These are phyloP conservation scores for Drosophila lacteicornis DNA, from an alignment of 1,140 invertebrate species.

Conservation along the genomic window DNA sequence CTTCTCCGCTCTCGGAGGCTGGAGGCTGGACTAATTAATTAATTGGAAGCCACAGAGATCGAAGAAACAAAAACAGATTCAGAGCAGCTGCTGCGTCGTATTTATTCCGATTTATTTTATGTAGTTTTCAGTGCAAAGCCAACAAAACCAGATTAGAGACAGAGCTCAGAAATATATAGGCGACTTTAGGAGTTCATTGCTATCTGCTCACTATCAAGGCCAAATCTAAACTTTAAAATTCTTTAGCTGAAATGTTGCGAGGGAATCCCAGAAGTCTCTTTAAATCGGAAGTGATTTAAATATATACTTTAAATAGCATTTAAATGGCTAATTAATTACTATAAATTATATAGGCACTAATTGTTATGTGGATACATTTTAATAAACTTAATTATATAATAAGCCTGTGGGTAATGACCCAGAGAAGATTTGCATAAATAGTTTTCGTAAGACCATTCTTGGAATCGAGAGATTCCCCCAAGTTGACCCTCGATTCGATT, in stretches of 20 bases:
- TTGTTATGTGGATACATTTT: constrained; percentile 13
- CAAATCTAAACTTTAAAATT: constrained; percentile 19
- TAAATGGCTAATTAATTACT: constrained; percentile 20
- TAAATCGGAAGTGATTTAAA: constrained; percentile 32
- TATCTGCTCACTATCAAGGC: constrained; percentile 23
- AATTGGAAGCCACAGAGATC: constrained; percentile 44
- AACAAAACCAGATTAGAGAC: constrained; percentile 45
- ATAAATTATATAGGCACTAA: constrained; percentile 44
- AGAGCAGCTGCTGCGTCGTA: constrained; percentile 10
- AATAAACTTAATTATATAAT: constrained; percentile 36
- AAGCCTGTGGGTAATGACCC: constrained; percentile 11
- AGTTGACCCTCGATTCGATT: constrained; percentile 26
- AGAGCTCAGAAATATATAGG: constrained; percentile 30
- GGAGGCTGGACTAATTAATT: constrained; percentile 56
- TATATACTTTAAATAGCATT: constrained; percentile 5
- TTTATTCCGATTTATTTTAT: constrained; percentile 17
- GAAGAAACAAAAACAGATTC: constrained; percentile 26
- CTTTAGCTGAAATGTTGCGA: constrained; percentile 4
- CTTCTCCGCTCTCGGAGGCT: constrained; percentile 17
- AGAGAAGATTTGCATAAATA: constrained; percentile 27
- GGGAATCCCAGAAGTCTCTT: not conserved
- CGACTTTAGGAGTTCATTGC: constrained; percentile 46
- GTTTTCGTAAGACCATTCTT: constrained; percentile 36
- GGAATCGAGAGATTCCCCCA: constrained; percentile 23
- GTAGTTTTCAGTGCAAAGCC: constrained; percentile 32